Evolutionary conservation across 2,888 invertebrate genomes (phyloP).

Genomic region (Caenorhabditis imperialis): DNA sequence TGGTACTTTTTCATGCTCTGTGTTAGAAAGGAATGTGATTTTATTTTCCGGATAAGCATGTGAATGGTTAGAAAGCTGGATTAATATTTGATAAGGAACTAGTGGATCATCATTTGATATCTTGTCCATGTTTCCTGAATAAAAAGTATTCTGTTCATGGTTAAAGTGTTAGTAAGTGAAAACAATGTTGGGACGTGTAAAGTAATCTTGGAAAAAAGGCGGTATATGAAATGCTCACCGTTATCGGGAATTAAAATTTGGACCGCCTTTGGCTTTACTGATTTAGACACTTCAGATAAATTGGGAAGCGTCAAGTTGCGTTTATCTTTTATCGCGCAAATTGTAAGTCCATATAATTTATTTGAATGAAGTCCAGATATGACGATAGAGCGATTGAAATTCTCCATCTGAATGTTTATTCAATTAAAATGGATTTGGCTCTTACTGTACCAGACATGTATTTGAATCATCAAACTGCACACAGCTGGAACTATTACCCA

Average conservation of each 20-base stretch:
- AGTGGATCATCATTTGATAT: no score
- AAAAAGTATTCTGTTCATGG: no score
- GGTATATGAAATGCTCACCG: slow-evolving; percentile 29
- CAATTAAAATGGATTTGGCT: not conserved
- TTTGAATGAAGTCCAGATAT: slow-evolving; percentile 59
- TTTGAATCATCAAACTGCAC: slow-evolving; percentile 48
- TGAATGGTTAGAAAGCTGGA: slow-evolving; percentile 7
- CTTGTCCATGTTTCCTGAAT: no score
- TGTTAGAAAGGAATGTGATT: no score
- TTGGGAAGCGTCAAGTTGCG: slow-evolving; percentile 66
- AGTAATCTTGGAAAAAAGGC: not conserved
- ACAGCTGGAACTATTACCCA: slow-evolving; percentile 66
- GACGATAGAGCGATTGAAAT: slow-evolving; percentile 33
- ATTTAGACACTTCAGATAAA: slow-evolving; percentile 47
- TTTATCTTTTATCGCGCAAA: slow-evolving; percentile 72
- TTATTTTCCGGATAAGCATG: no score
- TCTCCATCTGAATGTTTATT: slow-evolving; percentile 24
- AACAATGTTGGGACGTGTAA: slow-evolving; percentile 14
- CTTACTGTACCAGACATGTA: slow-evolving; percentile 57
- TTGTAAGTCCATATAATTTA: slow-evolving; percentile 71
- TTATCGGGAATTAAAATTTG: slow-evolving; percentile 50
- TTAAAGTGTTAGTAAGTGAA: no score
- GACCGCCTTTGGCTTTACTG: slow-evolving; percentile 59
- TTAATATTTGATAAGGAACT: slow-evolving; percentile 33
- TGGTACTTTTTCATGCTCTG: no score